Conservation (phyloP, 2,797 vertebrate species). For the Lycodopsis pacificus region DNA sequence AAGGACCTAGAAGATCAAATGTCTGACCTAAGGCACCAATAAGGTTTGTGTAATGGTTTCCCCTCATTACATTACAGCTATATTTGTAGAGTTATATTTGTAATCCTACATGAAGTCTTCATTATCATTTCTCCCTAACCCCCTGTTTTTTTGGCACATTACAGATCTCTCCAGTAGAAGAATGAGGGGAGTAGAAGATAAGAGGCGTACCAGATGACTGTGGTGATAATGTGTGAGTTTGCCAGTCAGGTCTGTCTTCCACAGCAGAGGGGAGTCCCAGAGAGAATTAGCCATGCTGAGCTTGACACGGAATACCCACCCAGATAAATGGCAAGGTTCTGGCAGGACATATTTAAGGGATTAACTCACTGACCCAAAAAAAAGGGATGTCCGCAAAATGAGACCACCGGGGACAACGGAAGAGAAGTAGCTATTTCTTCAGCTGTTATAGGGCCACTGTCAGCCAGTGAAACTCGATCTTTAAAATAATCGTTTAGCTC, state of each 20-base stretch:
- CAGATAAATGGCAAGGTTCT: conserved; percentile 82
- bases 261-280: conserved; percentile 71
- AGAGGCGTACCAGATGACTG: conserved; percentile 71
- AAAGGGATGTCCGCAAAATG: conserved; percentile 79
- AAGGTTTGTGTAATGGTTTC: conserved; percentile 31
- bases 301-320: conserved; percentile 81
- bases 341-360: conserved; percentile 84
- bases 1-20: conserved; percentile 33
- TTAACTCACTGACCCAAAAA: conserved; percentile 86
- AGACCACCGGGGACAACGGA: conserved; percentile 73
- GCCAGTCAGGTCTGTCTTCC: conserved; percentile 76
- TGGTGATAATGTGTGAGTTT: conserved; percentile 80
- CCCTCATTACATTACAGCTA: conserved; percentile 30
- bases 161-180: conserved; percentile 49
- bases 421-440: conserved; percentile 71
- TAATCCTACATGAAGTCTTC: conserved; percentile 14
- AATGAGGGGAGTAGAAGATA: conserved; percentile 54
- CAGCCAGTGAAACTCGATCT: conserved; percentile 58
- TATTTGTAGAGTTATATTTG: conserved; percentile 28
- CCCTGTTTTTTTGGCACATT: conserved; percentile 32
- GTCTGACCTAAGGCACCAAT: conserved; percentile 29
- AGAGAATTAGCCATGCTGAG: conserved; percentile 80
- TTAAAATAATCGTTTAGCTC: conserved; percentile 62
- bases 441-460: conserved; percentile 60
- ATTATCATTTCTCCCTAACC: conserved; percentile 30